Evolutionary conservation across 1,140 invertebrate genomes (phyloP), one percentile per base, ranked within the genome.

Genomic region (Ruditapes philippinarum): DNA sequence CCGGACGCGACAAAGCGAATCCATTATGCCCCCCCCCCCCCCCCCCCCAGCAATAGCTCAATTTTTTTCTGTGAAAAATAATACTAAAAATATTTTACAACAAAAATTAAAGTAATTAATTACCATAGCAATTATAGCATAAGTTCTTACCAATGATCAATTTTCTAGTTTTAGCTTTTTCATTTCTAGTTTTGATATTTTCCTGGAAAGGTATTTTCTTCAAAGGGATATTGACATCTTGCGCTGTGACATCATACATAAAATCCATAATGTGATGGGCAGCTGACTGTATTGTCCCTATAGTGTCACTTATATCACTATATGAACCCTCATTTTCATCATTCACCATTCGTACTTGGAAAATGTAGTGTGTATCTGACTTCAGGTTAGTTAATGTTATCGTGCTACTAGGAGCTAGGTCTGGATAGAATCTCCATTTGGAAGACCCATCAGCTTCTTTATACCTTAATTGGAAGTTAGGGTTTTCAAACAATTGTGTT

Each of bases 81-180:
- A n/a, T n/a, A n/a, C n/a, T n/a, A n/a, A n/a, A n/a, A n/a, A n/a
- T n/a, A n/a, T n/a, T n/a, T n/a, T n/a, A n/a, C n/a, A n/a, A n/a
- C n/a, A n/a, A n/a, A n/a, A n/a, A n/a, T n/a, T n/a, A n/a, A n/a
- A n/a, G n/a, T n/a, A n/a, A n/a, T n/a, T n/a, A n/a, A n/a, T n/a
- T n/a, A n/a, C n/a, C n/a, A n/a, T n/a, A n/a, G n/a, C n/a, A n/a
- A n/a, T n/a, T n/a, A n/a, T n/a, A n/a, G n/a, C n/a, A n/a, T n/a
- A n/a, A n/a, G 42, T 17, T 22, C 36, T 3, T 38, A 83, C 80
- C 80, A 19, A 83, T 22, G 25, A 33, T 28, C 45, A 68, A 54
- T 73, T 84, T 84, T 57, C 49, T 68, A 51, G 82, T 74, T 84
- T 70, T 68, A 12, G 7, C 25, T 7, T 84, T 74, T 22, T 2